Conservation (phyloP, 1,140 invertebrate genomes). For the Ylistrum balloti region DNA sequence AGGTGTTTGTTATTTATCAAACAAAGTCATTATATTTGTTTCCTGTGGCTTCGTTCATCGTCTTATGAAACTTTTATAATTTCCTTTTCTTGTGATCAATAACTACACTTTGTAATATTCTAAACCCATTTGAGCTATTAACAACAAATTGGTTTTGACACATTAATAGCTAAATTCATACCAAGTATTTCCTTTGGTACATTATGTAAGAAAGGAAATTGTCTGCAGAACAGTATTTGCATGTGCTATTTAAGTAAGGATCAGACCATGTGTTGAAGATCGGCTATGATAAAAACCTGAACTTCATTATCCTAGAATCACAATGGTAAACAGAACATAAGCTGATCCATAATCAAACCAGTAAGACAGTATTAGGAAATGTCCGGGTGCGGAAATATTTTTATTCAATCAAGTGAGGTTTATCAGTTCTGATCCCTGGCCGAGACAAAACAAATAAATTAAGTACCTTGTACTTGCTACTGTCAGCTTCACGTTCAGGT, state of each 20-base stretch:
- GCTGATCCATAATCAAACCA: not conserved
- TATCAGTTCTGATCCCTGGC: too few species aligned
- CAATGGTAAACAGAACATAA: too few species aligned
- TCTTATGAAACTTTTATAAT: slow-evolving; percentile 18
- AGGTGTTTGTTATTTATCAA: too few species aligned
- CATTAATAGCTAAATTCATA: not conserved
- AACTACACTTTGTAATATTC: not conserved
- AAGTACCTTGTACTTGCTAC: too few species aligned
- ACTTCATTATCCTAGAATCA: not conserved
- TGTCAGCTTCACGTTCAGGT: too few species aligned
- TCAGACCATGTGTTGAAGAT: not conserved
- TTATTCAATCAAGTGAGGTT: too few species aligned
- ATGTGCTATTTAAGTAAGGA: not conserved
- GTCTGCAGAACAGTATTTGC: not conserved
- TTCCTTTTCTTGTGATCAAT: not conserved
- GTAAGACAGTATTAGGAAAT: too few species aligned
- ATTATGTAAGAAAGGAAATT: not conserved
- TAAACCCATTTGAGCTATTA: not conserved
- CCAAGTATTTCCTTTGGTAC: not conserved
- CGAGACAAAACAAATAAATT: too few species aligned
- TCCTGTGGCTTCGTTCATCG: not conserved
- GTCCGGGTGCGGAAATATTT: too few species aligned
- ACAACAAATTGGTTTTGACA: slow-evolving; percentile 1
- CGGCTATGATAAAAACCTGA: not conserved
- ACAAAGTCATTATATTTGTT: not conserved